Base-by-base conservation (phyloP, 2,113 vertebrate genomes). In the Pterocles orientalis region DNA sequence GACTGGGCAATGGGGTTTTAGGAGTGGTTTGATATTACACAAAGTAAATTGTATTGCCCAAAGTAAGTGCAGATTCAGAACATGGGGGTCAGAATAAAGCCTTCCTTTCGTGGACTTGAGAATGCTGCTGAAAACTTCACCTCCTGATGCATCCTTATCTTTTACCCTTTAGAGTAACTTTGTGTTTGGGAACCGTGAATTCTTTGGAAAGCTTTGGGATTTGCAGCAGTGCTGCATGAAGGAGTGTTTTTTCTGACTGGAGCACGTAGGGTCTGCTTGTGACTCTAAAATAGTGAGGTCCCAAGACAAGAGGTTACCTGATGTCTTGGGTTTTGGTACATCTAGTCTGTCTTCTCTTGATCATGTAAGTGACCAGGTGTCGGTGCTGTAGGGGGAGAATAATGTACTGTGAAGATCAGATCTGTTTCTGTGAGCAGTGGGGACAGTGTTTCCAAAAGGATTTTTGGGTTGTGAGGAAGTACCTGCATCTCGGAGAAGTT, bases 171-270 rank as follows among this genome's bases (percentile, higher is more conserved):
- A 36, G 23, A 65, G 15, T 68, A 60, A 43, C 43, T 96, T 75
- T 17, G 13, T 58, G 18, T 71, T 82, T 94, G 34, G 47, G 54
- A 83, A 62, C 21, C 3, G 2, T 75, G n/a, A 65, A 68, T 94
- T 92, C 70, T 92, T 71, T 75, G 69, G 53, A 94, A 92, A 88
- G 41, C 53, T 83, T 76, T 70, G 73, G n/a, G 57, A 51, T 90
- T 77, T 94, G 48, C 33, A 81, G 50, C 39, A 64, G 17, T 3
- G 12, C 26, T 0, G 0, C 6, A 5, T 64, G 60, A 70, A 64
- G 76, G n/a, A 70, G 14, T 57, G 31, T 26, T 77, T 60, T 91
- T 79, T 31, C 69, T 92, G 45, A 33, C 28, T 75, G 65, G 47
- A 83, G 64, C 33, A 15, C 33, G 14, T 11, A 41, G 15, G 39